Conservation (phyloP, 2,113 vertebrate genomes). For the Limanda limanda region DNA sequence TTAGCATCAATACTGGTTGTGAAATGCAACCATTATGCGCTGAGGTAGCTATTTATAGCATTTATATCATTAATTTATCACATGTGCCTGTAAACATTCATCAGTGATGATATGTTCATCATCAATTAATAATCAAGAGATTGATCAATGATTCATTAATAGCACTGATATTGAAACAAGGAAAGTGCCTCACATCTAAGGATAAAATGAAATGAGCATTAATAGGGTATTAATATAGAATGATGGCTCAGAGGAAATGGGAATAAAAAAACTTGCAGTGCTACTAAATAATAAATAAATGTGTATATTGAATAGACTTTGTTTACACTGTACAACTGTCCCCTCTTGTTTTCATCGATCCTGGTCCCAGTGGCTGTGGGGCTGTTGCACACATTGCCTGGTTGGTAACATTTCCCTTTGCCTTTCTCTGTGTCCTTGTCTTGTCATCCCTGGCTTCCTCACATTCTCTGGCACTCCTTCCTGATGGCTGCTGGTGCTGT, state of each 20-base stretch:
- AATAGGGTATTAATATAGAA: not conserved
- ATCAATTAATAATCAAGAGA: not conserved
- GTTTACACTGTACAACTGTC: not conserved
- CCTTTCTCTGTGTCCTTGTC: not conserved
- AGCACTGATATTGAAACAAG: not conserved
- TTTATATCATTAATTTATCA: not conserved
- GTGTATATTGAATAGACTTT: not conserved
- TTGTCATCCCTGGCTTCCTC: not conserved
- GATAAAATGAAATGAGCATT: not conserved
- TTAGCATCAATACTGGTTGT: too few species aligned
- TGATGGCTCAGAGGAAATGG: not conserved
- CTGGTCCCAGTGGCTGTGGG: not conserved
- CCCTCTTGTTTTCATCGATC: not conserved
- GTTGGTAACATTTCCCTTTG: not conserved
- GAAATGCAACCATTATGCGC: not conserved
- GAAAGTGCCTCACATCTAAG: not conserved
- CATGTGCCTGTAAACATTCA: not conserved
- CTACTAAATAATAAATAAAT: too few species aligned
- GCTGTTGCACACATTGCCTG: not conserved
- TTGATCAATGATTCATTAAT: not conserved
- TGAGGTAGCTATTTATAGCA: not conserved
- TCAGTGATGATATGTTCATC: not conserved
- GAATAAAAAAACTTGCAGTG: too few species aligned
- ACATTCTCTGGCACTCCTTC: conserved; percentile 7
- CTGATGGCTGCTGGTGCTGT: conserved; percentile 17